These are phyloP conservation scores for Rambutsinella grinnellia DNA, from an alignment of 2,888 invertebrate species.

Conservation along the genomic window DNA sequence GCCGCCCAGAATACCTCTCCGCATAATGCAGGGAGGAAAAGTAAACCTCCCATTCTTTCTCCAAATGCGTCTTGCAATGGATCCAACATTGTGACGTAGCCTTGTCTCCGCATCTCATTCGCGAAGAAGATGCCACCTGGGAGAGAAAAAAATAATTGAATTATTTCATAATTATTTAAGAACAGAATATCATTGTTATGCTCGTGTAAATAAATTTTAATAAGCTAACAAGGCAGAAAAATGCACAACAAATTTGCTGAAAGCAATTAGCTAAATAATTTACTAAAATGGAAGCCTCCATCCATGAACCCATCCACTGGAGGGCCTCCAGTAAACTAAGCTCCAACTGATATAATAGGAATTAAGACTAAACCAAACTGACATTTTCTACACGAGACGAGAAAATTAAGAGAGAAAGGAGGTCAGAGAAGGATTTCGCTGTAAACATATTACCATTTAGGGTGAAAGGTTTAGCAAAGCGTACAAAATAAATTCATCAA, in stretches of 20 bases:
- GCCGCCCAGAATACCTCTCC: conserved; percentile 72
- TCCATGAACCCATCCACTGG: no score
- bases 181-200: neutral
- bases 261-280: no score
- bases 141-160: conserved; percentile 45
- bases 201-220: neutral
- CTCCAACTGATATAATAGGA: no score
- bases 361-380: no score
- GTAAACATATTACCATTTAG: no score
- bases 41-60: conserved; percentile 77
- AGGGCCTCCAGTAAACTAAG: no score
- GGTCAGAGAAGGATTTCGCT: no score
- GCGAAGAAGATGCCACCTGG: conserved; percentile 80
- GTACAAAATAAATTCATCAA: conserved; percentile 28
- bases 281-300: no score
- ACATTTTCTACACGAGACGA: no score
- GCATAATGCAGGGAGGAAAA: conserved; percentile 77
- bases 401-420: no score
- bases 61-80: conserved; percentile 80
- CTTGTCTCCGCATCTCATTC: conserved; percentile 78
- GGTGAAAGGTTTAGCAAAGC: neutral
- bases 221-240: no score
- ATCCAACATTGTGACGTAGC: conserved; percentile 80
- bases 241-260: no score
- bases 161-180: neutral